Conservation (phyloP, 2,113 vertebrate genomes). For the Lepus americanus region DNA sequence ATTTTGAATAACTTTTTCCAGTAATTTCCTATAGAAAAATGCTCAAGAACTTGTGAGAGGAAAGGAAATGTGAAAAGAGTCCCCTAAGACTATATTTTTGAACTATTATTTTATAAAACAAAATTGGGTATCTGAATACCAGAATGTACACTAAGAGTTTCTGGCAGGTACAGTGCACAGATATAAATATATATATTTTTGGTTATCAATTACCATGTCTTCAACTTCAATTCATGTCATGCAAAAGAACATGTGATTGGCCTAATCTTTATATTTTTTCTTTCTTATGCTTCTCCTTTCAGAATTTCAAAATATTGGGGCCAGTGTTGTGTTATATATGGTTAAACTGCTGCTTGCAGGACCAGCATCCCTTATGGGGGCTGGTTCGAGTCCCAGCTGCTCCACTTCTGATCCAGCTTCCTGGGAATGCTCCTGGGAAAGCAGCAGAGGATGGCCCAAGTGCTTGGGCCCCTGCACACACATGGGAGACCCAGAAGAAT, state of each 20-base stretch:
- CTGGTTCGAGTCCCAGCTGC: too few relatives aligned
- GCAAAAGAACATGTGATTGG: not conserved
- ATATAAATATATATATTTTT: not conserved
- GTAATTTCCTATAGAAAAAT: not conserved
- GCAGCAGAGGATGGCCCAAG: too few relatives aligned
- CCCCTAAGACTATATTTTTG: not conserved
- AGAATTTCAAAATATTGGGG: not conserved
- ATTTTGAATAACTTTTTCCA: not conserved
- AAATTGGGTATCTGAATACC: not conserved
- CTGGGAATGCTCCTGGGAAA: too few relatives aligned
- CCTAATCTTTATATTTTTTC: not conserved
- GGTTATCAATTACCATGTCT: not conserved
- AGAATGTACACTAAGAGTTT: not conserved
- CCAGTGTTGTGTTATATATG: too few relatives aligned
- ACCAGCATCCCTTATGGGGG: too few relatives aligned
- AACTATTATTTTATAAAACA: not conserved
- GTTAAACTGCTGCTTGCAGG: too few relatives aligned
- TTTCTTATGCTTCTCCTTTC: not conserved
- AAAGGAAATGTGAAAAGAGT: not conserved
- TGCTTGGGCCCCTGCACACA: too few relatives aligned
- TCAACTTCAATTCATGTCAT: not conserved
- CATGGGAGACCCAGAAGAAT: too few relatives aligned
- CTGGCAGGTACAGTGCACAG: not conserved
- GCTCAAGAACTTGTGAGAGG: not conserved
- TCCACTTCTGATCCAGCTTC: too few relatives aligned